Percentiles rank a stretch among this genome's conserved stretches.
These are phyloP conservation scores for Pyralis farinalis DNA, from an alignment of 2,888 invertebrate species.

Conservation along the genomic window DNA sequence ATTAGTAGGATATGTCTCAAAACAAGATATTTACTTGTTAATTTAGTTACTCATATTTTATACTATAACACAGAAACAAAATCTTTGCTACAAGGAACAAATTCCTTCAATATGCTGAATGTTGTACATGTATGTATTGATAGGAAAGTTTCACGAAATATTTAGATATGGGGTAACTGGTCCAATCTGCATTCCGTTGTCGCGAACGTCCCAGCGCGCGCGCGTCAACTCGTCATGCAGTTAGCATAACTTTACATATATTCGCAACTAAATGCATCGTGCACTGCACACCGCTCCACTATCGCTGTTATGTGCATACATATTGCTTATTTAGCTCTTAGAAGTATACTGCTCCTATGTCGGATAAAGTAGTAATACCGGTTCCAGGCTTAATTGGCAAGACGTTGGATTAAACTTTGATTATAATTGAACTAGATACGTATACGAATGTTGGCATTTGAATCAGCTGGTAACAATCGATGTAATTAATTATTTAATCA, in stretches of 20 bases:
- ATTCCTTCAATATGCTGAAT: no score
- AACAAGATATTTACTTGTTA: no score
- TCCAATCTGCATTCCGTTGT: constrained; percentile 1
- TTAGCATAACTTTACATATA: constrained; percentile 74
- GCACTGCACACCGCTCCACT: constrained; percentile 23
- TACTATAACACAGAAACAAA: no score
- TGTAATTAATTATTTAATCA: no score
- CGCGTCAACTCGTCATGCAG: constrained; percentile 34
- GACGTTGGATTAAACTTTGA: not conserved
- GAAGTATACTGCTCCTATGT: constrained; percentile 1
- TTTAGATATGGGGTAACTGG: not conserved
- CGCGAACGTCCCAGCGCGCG: constrained; percentile 40
- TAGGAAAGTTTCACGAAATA: not conserved
- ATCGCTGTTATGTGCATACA: constrained; percentile 15
- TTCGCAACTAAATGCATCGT: constrained; percentile 46
- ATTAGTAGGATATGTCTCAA: no score
- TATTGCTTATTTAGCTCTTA: constrained; percentile 17
- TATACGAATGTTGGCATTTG: no score
- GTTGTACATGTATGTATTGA: not conserved
- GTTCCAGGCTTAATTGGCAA: not conserved
- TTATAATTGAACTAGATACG: not conserved
- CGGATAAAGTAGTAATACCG: not conserved
- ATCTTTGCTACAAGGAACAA: no score
- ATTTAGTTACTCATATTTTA: no score
- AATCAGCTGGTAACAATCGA: no score